phyloP scores from a whole-genome alignment of 2,888 invertebrate species.

The Luperina testacea region DNA sequence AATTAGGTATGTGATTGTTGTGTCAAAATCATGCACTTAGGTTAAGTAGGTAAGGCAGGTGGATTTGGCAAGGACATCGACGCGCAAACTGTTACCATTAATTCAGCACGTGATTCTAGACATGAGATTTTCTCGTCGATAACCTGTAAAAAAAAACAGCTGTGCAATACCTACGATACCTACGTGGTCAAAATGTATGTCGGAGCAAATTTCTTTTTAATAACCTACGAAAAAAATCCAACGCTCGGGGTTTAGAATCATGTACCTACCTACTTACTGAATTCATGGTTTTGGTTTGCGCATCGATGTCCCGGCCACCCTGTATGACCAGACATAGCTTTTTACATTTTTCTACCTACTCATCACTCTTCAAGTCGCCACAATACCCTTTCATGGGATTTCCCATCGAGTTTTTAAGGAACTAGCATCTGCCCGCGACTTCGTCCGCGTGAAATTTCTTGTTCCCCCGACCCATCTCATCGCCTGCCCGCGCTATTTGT shows the following conservation, averaged over 20 bases:
- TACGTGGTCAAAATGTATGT: background rate
- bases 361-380: background rate
- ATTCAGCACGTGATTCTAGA: background rate
- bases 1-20: background rate
- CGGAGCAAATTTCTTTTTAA: background rate
- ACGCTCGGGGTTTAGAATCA: background rate
- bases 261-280: background rate
- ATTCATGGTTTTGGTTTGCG: background rate
- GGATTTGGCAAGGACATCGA: background rate
- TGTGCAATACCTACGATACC: background rate
- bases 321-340: background rate
- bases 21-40: background rate
- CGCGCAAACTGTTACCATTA: background rate
- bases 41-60: background rate
- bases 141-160: background rate
- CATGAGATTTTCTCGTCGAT: background rate
- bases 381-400: background rate
- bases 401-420: slow-evolving; percentile 1
- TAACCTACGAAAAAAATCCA: too few relatives aligned
- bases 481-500: too few relatives aligned
- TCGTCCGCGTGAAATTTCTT: too few relatives aligned
- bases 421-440: too few relatives aligned
- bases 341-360: slow-evolving; percentile 14
- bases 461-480: too few relatives aligned
- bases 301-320: background rate